phyloP scores from a whole-genome alignment of 2,888 invertebrate genomes.

The Hofmannophila pseudospretella region DNA sequence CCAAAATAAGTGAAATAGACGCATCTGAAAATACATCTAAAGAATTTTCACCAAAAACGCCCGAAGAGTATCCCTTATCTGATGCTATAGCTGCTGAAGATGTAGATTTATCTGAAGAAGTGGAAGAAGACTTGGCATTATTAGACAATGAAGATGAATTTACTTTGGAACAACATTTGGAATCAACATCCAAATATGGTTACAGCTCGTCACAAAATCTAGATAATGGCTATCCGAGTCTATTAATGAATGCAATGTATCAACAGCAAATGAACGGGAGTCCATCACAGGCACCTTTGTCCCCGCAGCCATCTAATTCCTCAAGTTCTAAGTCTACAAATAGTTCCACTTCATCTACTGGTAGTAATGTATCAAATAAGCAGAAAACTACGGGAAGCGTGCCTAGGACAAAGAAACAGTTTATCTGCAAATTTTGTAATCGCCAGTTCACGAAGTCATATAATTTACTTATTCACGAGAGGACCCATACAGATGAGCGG shows the following conservation, averaged over 20 bases:
- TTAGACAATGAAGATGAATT: constrained; percentile 86
- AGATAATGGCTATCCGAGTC: constrained; percentile 83
- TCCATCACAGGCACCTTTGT: constrained; percentile 63
- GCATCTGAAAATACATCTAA: constrained; percentile 49
- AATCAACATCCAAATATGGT: constrained; percentile 63
- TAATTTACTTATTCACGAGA: constrained; percentile 97
- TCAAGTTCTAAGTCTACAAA: constrained; percentile 62
- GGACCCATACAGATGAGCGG: constrained; percentile 98
- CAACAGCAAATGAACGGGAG: constrained; percentile 75
- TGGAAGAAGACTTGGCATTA: constrained; percentile 85
- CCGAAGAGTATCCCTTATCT: constrained; percentile 69
- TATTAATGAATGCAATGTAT: constrained; percentile 83
- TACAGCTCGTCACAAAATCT: constrained; percentile 75
- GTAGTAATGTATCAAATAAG: constrained; percentile 66
- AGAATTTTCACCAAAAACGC: constrained; percentile 66
- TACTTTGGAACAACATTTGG: constrained; percentile 77
- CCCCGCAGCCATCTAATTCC: constrained; percentile 64
- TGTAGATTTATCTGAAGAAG: constrained; percentile 83
- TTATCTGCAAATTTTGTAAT: constrained; percentile 98
- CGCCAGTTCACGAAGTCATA: constrained; percentile 98
- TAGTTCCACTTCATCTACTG: constrained; percentile 63
- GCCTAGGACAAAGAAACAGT: constrained; percentile 96
- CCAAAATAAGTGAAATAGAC: constrained; percentile 70
- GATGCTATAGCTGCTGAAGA: constrained; percentile 78
- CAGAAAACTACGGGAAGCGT: constrained; percentile 76